phyloP scores from a whole-genome alignment of 2,888 invertebrate genomes.

The Bugula neritina region DNA sequence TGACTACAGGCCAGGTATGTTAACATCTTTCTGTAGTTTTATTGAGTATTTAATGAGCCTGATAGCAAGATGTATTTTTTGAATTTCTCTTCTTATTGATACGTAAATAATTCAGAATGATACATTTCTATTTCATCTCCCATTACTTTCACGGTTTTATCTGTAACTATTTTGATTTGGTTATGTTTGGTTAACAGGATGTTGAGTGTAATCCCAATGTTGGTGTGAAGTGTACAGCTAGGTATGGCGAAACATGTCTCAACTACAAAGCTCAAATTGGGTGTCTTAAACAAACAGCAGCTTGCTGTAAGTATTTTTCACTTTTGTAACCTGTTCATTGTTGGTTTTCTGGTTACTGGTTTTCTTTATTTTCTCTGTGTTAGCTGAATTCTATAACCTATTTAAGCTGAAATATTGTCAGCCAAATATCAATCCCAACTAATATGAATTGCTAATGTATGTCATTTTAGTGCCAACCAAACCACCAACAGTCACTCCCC shows the following conservation, averaged over 20 bases:
- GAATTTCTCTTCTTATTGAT: background rate
- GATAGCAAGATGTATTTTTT: background rate
- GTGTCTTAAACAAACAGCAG: slow-evolving; percentile 37
- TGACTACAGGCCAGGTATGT: slow-evolving; percentile 14
- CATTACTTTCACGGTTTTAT: background rate
- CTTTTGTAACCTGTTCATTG: too few relatives aligned
- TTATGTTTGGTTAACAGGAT: background rate
- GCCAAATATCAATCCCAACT: too few relatives aligned
- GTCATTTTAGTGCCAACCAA: slow-evolving; percentile 30
- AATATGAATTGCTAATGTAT: too few relatives aligned
- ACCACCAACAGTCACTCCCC: slow-evolving; percentile 29
- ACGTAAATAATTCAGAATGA: background rate
- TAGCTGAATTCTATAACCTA: too few relatives aligned
- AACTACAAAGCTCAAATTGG: slow-evolving; percentile 42
- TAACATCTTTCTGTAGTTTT: background rate
- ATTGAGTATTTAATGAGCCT: too few relatives aligned
- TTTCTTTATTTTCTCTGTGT: too few relatives aligned
- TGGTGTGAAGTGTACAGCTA: background rate
- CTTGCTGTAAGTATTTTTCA: slow-evolving; percentile 38
- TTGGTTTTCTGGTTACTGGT: too few relatives aligned
- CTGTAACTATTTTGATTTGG: background rate
- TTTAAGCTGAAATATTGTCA: too few relatives aligned
- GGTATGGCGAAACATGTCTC: slow-evolving; percentile 32
- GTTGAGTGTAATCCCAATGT: background rate
- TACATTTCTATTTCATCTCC: background rate